Evolutionary conservation across 2,797 vertebrate species (phyloP), one percentile per base, ranked within the genome.

Genomic region (Rallus crepitans): DNA sequence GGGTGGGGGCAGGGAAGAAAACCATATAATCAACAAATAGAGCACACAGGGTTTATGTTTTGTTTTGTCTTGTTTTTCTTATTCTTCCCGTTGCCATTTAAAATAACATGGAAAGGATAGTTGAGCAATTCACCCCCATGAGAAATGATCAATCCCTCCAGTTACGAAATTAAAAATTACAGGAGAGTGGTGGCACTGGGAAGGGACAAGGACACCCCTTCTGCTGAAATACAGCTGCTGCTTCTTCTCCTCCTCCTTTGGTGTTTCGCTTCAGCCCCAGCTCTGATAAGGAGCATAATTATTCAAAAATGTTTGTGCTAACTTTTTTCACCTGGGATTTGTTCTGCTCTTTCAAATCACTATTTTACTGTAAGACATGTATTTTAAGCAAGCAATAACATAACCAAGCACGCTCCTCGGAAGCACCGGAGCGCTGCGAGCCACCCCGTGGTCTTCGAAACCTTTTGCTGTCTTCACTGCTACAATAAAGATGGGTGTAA

Each of bases 1-100:
- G 47, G 21, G 21, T 21, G 21, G 21, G 47, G 10, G 47, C 37
- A 9, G 53, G 69, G 73, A 70, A 94, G 88, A 80, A 93, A 96
- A 93, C 53, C 68, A 82, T 75, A 78, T 65, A 92, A 95, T 95
- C 89, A 83, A 69, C 65, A 95, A 97, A 94, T 82, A 73, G 47
- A 93, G 69, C 79, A 80, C 52, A 78, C 11, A 90, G 55, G n/a
- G 45, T 82, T 94, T 73, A 82, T 55, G 40, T 73, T 87, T 81
- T 86, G 23, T 80, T 68, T 86, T 91, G 68, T 37, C 65, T 91
- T 80, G 16, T 53, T 90, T 87, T 59, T 78, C 57, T 91, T 53
- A 65, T 80, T 82, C 61, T 89, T 90, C 59, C 76, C 25, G 28
- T 88, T 91, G 72, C 25, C 11, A 4, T 86, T 94, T 80, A 87